These are phyloP conservation scores for Lithophane socia DNA, from an alignment of 2,888 invertebrate genomes.

Conservation along the genomic window DNA sequence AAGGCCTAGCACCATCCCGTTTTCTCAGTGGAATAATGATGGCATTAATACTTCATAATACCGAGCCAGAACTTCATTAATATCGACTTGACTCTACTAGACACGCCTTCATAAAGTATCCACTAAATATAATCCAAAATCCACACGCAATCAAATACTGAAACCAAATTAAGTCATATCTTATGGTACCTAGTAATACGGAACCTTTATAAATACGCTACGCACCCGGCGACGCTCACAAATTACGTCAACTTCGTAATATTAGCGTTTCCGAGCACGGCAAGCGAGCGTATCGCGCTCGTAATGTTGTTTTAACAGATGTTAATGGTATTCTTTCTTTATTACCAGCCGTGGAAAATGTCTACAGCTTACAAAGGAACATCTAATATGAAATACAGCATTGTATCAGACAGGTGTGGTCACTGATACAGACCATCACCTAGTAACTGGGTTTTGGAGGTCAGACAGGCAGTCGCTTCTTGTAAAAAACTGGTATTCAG, in stretches of 20 bases:
- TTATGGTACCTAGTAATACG: conserved; percentile 49
- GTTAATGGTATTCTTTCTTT: conserved; percentile 83
- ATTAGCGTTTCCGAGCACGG: conserved; percentile 74
- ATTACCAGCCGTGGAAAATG: conserved; percentile 68
- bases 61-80: conserved; percentile 8
- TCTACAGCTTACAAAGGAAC: conserved; percentile 35
- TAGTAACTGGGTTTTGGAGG: no score
- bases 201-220: conserved; percentile 60
- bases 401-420: neutral
- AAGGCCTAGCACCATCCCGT: no score
- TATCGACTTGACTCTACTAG: neutral
- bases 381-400: conserved; percentile 42
- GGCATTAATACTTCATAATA: no score
- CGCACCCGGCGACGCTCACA: conserved; percentile 64
- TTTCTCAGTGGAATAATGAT: no score
- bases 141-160: conserved; percentile 42
- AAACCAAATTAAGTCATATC: conserved; percentile 45
- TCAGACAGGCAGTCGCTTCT: no score
- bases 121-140: conserved; percentile 28
- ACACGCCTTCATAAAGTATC: conserved; percentile 4
- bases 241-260: conserved; percentile 81
- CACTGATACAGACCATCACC: neutral
- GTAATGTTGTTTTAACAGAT: conserved; percentile 89
- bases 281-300: conserved; percentile 81
- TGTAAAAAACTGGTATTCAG: no score